Evolutionary conservation across 2,113 vertebrate species (phyloP).

Genomic region (Semnopithecus entellus): DNA sequence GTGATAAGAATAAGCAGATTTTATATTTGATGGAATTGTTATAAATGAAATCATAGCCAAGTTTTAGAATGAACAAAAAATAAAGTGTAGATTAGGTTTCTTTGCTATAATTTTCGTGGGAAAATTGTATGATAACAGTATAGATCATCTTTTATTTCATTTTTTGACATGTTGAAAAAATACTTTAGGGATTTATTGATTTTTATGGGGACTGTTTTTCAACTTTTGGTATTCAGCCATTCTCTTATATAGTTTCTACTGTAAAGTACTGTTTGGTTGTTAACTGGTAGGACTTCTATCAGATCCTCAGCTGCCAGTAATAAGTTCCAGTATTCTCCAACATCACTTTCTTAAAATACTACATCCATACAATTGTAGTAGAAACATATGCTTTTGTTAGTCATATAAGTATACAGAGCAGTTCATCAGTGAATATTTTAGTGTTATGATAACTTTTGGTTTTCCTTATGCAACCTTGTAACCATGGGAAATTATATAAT

Average conservation of each 20-base stretch:
- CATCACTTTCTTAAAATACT: slow-evolving; percentile 41
- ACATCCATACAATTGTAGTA: not conserved
- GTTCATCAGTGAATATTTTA: slow-evolving; percentile 38
- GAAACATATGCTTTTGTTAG: slow-evolving; percentile 17
- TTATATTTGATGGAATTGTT: not conserved
- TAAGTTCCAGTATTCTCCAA: not conserved
- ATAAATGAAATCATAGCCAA: not conserved
- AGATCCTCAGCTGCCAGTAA: not conserved
- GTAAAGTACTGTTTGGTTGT: slow-evolving; percentile 9
- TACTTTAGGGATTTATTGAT: not conserved
- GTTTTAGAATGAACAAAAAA: slow-evolving; percentile 23
- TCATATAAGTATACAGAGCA: not conserved
- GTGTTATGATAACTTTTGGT: slow-evolving; percentile 1
- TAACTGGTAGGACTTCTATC: not conserved
- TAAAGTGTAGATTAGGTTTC: not conserved
- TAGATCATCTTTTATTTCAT: not conserved
- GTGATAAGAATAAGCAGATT: slow-evolving; percentile 1
- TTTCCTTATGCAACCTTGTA: slow-evolving; percentile 9
- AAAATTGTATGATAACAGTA: not conserved
- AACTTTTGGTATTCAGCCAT: not conserved
- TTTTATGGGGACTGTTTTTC: not conserved
- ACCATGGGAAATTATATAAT: not conserved
- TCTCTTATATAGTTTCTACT: not conserved
- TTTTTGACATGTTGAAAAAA: slow-evolving; percentile 31
- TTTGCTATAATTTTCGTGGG: not conserved